Conservation (phyloP, 2,113 vertebrate species). For the Oceanodroma tethys region DNA sequence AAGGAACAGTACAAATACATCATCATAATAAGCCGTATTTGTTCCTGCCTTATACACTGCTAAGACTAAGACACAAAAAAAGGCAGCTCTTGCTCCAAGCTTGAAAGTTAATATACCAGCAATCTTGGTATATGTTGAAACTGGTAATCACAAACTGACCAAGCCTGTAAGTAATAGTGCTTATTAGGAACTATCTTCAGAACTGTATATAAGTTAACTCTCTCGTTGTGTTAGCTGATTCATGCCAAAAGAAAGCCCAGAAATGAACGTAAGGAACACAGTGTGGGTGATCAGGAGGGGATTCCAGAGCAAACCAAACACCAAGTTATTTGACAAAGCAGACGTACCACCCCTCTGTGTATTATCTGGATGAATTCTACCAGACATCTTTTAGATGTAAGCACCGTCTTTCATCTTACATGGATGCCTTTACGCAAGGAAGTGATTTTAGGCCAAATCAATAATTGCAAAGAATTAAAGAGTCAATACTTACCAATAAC, state of each 20-base stretch:
- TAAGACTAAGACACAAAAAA: not conserved
- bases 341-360: not conserved
- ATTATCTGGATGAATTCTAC: not conserved
- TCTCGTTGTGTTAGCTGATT: rapidly evolving
- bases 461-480: not conserved
- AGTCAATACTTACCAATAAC: constrained; percentile 71
- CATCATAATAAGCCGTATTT: not conserved
- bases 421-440: not conserved
- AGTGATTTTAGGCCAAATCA: not conserved
- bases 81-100: not conserved
- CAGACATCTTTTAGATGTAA: not conserved
- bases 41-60: not conserved
- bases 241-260: not conserved
- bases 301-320: not conserved
- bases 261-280: rapidly evolving
- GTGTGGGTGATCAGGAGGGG: not conserved
- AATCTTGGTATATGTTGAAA: not conserved
- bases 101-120: not conserved
- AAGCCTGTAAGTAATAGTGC: not conserved
- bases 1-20: not conserved
- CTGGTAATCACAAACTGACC: not conserved
- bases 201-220: not conserved
- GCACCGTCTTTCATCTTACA: not conserved
- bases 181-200: not conserved
- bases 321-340: not conserved